These are phyloP conservation scores for Urocolius indicus DNA, from an alignment of 2,113 vertebrate species.

Conservation along the genomic window DNA sequence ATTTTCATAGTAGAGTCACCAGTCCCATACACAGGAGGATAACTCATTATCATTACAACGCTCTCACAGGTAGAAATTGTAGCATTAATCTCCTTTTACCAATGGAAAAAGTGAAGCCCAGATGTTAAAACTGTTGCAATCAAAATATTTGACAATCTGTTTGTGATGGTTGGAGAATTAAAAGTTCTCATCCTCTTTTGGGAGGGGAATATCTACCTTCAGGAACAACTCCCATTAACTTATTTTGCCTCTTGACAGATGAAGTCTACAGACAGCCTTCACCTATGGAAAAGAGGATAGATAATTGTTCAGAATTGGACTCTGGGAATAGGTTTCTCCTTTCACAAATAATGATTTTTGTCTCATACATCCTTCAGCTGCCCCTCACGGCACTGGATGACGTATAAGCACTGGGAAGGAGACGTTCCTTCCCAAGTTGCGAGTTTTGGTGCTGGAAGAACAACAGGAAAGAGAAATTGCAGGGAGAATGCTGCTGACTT, in stretches of 20 bases:
- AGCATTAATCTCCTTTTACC: background rate
- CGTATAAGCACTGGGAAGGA: background rate
- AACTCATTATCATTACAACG: background rate
- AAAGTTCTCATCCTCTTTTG: background rate
- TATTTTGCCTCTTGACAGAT: background rate
- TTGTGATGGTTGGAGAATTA: background rate
- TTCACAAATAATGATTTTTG: background rate
- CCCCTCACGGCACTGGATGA: background rate
- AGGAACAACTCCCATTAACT: background rate
- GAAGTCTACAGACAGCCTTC: background rate
- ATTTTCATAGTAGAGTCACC: accelerated
- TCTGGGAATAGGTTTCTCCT: background rate
- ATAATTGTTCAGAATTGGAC: background rate
- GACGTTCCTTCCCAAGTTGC: background rate
- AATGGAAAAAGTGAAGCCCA: background rate
- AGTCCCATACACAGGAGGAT: background rate
- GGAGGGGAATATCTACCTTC: background rate
- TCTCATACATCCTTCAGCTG: background rate
- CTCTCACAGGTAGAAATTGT: background rate
- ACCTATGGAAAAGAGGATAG: background rate
- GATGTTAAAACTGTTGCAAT: background rate
- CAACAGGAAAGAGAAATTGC: background rate
- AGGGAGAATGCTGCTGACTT: background rate
- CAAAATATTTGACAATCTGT: background rate
- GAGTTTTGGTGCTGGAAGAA: background rate